These are phyloP conservation scores for Philopedon plagiatum DNA, from an alignment of 2,888 invertebrate species.

Conservation along the genomic window DNA sequence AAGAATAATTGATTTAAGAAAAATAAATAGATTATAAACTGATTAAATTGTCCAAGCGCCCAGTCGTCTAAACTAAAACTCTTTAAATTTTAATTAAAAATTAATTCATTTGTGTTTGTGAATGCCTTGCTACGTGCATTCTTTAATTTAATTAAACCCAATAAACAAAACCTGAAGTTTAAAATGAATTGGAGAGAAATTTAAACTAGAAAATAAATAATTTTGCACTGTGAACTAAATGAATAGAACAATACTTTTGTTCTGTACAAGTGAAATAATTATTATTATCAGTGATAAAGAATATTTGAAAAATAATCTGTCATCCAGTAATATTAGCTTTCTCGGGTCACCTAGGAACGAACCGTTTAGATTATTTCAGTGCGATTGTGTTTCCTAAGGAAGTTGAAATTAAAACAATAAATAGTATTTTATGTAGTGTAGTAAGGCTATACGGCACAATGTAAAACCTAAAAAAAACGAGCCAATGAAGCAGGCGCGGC, in stretches of 20 bases:
- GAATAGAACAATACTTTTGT: too few species aligned
- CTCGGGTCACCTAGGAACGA: too few species aligned
- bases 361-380: too few species aligned
- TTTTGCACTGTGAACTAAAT: too few species aligned
- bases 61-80: neutral
- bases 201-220: neutral
- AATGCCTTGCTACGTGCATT: neutral
- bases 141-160: slow-evolving; percentile 1
- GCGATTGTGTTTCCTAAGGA: too few species aligned
- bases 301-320: neutral
- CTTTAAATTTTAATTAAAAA: slow-evolving; percentile 6
- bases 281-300: neutral
- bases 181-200: neutral
- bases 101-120: neutral
- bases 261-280: too few species aligned
- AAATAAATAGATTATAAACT: neutral
- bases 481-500: too few species aligned
- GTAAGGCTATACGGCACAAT: too few species aligned
- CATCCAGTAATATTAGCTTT: too few species aligned
- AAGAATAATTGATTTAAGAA: neutral
- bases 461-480: too few species aligned
- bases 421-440: too few species aligned
- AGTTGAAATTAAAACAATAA: too few species aligned
- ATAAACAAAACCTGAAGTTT: slow-evolving; percentile 2
- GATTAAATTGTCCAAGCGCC: neutral